A percentile compares a stretch with the other conserved stretches of the same genome.
phyloP scores from a whole-genome alignment of 2,113 vertebrate genomes.

The Muntiacus reevesi region DNA sequence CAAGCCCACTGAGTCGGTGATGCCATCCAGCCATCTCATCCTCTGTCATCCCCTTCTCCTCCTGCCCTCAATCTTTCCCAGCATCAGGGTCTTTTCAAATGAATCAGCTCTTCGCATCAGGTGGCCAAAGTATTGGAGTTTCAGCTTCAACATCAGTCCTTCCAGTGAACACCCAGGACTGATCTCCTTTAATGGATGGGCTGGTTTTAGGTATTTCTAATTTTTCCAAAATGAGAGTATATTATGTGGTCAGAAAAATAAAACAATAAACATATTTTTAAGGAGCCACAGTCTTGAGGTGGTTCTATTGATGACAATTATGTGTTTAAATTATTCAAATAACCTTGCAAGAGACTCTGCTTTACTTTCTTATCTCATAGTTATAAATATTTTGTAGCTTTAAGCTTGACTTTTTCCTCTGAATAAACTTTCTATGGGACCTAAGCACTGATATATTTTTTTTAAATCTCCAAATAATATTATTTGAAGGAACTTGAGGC shows the following conservation, averaged over 20 bases:
- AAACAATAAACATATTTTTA: slow-evolving; percentile 6
- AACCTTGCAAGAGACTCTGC: neutral
- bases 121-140: neutral
- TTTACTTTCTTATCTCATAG: slow-evolving; percentile 34
- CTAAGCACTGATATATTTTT: neutral
- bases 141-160: neutral
- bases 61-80: neutral
- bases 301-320: neutral
- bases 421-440: neutral
- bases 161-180: neutral
- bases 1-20: neutral
- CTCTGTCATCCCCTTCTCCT: neutral
- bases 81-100: neutral
- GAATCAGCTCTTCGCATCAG: neutral
- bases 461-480: neutral
- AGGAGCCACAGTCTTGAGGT: neutral
- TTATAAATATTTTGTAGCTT: slow-evolving; percentile 31
- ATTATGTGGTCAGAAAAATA: slow-evolving; percentile 7
- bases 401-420: slow-evolving; percentile 2
- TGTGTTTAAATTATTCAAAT: slow-evolving; percentile 1
- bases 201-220: neutral
- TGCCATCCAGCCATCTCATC: neutral
- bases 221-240: slow-evolving; percentile 8
- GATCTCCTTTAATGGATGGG: neutral
- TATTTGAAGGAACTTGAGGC: slow-evolving; percentile 38